These are phyloP conservation scores for Malurus melanocephalus DNA, from an alignment of 2,113 vertebrate species.

Conservation along the genomic window DNA sequence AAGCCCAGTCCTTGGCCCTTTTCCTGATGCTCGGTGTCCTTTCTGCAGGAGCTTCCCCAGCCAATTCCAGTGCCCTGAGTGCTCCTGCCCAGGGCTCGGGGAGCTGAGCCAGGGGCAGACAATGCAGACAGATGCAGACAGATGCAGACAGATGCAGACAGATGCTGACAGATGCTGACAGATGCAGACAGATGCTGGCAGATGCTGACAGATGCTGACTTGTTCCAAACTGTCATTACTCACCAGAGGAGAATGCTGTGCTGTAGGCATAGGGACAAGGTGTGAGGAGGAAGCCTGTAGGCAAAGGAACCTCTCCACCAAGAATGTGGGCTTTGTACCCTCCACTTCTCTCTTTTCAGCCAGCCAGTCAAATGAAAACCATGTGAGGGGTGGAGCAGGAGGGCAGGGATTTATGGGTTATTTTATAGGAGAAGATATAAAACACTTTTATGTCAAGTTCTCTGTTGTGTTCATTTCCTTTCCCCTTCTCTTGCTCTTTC, in stretches of 20 bases:
- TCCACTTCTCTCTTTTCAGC: neutral
- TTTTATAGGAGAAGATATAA: constrained; percentile 59
- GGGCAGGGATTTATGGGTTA: constrained; percentile 53
- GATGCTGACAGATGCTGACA: neutral
- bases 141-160: neutral
- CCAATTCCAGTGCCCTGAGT: neutral
- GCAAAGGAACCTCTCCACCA: constrained; percentile 20
- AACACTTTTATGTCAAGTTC: constrained; percentile 39
- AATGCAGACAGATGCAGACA: neutral
- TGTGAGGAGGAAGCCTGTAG: neutral
- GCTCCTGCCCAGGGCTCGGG: too few species aligned
- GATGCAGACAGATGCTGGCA: neutral
- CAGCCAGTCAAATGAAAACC: constrained; percentile 41
- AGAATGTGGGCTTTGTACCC: constrained; percentile 20
- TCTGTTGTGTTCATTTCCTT: constrained; percentile 52
- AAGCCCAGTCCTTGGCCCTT: neutral
- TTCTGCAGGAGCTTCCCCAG: neutral
- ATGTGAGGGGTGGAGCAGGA: constrained; percentile 50
- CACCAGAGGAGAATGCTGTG: neutral
- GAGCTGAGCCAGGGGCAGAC: neutral
- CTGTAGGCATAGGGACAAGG: neutral
- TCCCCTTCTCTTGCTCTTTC: neutral
- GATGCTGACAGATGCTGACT: neutral
- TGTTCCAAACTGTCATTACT: neutral
- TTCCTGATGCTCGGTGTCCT: neutral